Evolutionary conservation across 1,140 invertebrate genomes (phyloP).

Genomic region (Caerostris extrusa): DNA sequence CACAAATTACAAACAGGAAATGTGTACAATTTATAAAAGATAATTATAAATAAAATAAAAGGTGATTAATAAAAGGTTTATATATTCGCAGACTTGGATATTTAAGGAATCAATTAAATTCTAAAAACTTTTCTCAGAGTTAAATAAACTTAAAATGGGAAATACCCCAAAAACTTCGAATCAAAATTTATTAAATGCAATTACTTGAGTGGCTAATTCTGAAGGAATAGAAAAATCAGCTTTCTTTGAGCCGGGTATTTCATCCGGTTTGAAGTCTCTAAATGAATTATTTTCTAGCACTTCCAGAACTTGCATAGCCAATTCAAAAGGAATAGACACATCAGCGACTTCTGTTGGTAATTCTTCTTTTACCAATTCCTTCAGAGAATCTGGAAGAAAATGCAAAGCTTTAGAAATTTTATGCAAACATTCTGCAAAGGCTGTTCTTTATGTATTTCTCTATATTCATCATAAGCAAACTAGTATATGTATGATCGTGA

Average conservation of each 20-base stretch:
- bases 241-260: conserved; percentile 54
- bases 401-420: background rate
- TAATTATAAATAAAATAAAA: too few species aligned
- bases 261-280: conserved; percentile 63
- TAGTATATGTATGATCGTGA: too few species aligned
- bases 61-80: too few species aligned
- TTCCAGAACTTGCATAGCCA: conserved; percentile 69
- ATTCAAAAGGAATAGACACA: conserved; percentile 68
- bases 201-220: conserved; percentile 70
- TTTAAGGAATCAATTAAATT: background rate
- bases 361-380: conserved; percentile 57
- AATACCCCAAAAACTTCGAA: too few species aligned
- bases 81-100: background rate
- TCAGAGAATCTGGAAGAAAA: conserved; percentile 45
- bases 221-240: conserved; percentile 72
- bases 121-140: too few species aligned
- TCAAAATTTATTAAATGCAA: background rate
- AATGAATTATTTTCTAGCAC: conserved; percentile 70
- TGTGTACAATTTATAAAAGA: too few species aligned
- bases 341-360: conserved; percentile 68
- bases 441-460: too few species aligned
- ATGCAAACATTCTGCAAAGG: background rate
- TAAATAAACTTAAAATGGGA: too few species aligned
- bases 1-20: too few species aligned
- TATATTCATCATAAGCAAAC: too few species aligned